Percentiles rank a stretch among this genome's conserved stretches.
These are phyloP conservation scores for Pseudorectes ferrugineus DNA, from an alignment of 2,113 vertebrate species.

Conservation along the genomic window DNA sequence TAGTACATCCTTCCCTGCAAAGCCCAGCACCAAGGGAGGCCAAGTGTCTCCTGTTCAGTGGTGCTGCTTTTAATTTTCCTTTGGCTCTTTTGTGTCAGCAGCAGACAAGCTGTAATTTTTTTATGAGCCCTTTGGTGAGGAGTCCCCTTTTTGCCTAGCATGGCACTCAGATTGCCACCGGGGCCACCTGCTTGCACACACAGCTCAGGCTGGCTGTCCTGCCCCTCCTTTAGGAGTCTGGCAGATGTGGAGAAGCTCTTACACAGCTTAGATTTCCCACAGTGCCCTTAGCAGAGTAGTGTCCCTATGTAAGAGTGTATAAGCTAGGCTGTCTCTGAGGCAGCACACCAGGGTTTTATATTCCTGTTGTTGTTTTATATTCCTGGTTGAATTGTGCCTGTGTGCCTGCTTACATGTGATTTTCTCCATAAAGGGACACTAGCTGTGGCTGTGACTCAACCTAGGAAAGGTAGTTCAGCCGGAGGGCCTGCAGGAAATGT, in stretches of 20 bases:
- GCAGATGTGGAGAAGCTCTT: not conserved
- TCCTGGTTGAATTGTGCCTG: not conserved
- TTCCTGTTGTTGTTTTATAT: not conserved
- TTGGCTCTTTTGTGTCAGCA: not conserved
- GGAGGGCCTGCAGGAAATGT: not conserved
- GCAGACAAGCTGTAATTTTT: not conserved
- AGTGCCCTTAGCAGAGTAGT: not conserved
- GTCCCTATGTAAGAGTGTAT: rapidly evolving
- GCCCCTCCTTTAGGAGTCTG: not conserved
- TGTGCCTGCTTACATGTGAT: not conserved
- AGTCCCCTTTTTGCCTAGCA: not conserved
- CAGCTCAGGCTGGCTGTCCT: not conserved
- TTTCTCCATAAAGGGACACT: not conserved
- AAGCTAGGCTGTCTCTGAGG: not conserved
- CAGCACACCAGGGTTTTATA: not conserved
- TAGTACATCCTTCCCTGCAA: rapidly evolving
- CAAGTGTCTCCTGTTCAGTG: not conserved
- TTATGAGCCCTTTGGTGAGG: not conserved
- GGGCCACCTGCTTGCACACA: not conserved
- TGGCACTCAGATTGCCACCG: rapidly evolving
- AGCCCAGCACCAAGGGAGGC: not conserved
- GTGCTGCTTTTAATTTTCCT: not conserved
- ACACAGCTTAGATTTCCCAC: rapidly evolving
- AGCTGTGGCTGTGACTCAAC: not conserved
- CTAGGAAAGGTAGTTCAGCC: not conserved